Conservation (phyloP, 1,140 invertebrate genomes). For the Hyposmocoma kahamanoa region DNA sequence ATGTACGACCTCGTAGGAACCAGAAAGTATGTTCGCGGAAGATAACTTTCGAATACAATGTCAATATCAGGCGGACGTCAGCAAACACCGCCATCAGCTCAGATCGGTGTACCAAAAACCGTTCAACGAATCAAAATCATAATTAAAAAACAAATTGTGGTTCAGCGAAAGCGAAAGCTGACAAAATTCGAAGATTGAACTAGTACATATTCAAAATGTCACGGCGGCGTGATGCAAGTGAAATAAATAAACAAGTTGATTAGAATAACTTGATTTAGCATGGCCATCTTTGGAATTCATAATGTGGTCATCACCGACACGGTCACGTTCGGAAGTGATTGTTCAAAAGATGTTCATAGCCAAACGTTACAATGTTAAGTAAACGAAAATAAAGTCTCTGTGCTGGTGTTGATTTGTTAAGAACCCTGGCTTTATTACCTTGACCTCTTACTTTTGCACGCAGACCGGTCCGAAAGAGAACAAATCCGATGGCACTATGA, state of each 20-base stretch:
- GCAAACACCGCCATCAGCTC: slow-evolving; percentile 12
- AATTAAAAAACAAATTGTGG: slow-evolving; percentile 25
- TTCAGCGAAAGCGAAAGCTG: slow-evolving; percentile 38
- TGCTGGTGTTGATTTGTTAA: too few species aligned
- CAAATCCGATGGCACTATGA: too few species aligned
- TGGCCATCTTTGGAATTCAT: too few species aligned
- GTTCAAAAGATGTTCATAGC: too few species aligned
- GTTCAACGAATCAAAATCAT: slow-evolving; percentile 12
- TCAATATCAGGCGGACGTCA: slow-evolving; percentile 37
- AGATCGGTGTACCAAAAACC: too few species aligned
- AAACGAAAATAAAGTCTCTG: too few species aligned
- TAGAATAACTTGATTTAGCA: not conserved
- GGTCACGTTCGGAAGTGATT: too few species aligned
- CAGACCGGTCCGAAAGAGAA: too few species aligned
- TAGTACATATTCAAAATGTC: slow-evolving; percentile 24
- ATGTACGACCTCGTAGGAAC: slow-evolving; percentile 34
- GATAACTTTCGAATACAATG: slow-evolving; percentile 60
- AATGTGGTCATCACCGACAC: too few species aligned
- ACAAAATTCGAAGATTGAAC: slow-evolving; percentile 23
- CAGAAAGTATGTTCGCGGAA: slow-evolving; percentile 43
- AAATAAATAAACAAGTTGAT: slow-evolving; percentile 18
- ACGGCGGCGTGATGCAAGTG: slow-evolving; percentile 19
- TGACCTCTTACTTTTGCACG: not conserved
- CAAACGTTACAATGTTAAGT: too few species aligned
- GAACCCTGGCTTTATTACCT: not conserved